phyloP scores from a whole-genome alignment of 2,888 invertebrate genomes.

The Eristalis tenax region DNA sequence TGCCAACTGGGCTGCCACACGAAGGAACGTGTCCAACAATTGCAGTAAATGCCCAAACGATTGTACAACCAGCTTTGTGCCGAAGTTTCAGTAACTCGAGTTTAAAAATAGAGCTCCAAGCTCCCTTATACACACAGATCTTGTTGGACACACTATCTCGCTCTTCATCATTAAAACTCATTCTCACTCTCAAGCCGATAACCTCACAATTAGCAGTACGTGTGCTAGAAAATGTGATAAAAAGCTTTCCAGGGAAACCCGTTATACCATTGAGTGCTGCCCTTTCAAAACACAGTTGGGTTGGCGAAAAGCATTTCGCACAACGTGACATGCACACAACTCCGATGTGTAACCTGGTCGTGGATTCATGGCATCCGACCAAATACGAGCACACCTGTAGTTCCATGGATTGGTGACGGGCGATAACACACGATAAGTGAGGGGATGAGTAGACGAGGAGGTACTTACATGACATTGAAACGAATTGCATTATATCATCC shows the following conservation, averaged over 20 bases:
- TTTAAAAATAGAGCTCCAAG: no score
- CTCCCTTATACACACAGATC: no score
- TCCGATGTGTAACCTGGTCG: slow-evolving; percentile 3
- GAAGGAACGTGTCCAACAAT: no score
- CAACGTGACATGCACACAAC: slow-evolving; percentile 21
- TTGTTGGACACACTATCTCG: no score
- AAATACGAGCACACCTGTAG: background rate
- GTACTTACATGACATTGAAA: background rate
- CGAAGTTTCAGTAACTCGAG: no score
- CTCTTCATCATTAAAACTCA: background rate
- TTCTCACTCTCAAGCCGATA: background rate
- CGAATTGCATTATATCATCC: background rate
- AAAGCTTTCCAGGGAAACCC: background rate
- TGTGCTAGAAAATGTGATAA: background rate
- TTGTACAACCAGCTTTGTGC: no score
- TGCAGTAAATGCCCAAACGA: no score
- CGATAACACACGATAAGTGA: background rate
- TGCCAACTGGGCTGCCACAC: no score
- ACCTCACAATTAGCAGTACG: slow-evolving; percentile 1
- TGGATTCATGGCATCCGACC: background rate
- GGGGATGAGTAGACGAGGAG: background rate
- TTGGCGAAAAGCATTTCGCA: background rate
- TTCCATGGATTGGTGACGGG: background rate
- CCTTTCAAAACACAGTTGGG: background rate
- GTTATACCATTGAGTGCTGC: background rate